These are phyloP conservation scores for Agrochola circellaris DNA, from an alignment of 2,888 invertebrate species.

Conservation along the genomic window DNA sequence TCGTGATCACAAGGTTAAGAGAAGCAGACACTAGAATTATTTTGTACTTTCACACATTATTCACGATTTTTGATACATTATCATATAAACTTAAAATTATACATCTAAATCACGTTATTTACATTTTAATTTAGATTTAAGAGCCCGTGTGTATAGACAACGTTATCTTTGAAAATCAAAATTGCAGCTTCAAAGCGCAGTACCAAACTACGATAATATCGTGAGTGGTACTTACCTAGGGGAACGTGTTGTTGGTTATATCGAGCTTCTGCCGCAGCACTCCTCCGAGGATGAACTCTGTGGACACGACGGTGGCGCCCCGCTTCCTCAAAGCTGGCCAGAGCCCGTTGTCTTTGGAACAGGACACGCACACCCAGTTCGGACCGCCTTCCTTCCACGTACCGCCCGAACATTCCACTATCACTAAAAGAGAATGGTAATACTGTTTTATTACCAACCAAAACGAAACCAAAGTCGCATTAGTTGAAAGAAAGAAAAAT, in stretches of 20 bases:
- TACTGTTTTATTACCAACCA: background rate
- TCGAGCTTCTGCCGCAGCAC: constrained; percentile 80
- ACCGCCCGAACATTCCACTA: constrained; percentile 87
- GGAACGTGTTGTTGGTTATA: constrained; percentile 65
- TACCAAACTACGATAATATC: constrained; percentile 8
- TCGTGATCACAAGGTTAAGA: background rate
- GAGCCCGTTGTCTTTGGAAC: constrained; percentile 71
- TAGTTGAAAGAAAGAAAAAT: no score
- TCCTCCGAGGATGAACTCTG: constrained; percentile 82
- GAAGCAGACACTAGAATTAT: background rate
- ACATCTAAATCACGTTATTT: constrained; percentile 32
- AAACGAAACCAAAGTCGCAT: background rate
- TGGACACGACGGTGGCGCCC: constrained; percentile 80
- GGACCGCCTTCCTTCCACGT: constrained; percentile 78
- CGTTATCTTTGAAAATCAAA: background rate
- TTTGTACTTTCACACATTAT: constrained; percentile 13
- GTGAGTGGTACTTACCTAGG: constrained; percentile 14
- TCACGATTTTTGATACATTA: background rate
- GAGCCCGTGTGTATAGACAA: constrained; percentile 14
- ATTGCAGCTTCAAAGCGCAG: background rate
- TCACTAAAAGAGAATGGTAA: constrained; percentile 74
- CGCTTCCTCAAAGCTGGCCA: constrained; percentile 76
- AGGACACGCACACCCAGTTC: constrained; percentile 81
- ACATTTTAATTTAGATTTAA: constrained; percentile 27
- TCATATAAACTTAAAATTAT: constrained; percentile 9